Evolutionary conservation across 2,113 vertebrate species (phyloP).

Genomic region (Catharus minimus): DNA sequence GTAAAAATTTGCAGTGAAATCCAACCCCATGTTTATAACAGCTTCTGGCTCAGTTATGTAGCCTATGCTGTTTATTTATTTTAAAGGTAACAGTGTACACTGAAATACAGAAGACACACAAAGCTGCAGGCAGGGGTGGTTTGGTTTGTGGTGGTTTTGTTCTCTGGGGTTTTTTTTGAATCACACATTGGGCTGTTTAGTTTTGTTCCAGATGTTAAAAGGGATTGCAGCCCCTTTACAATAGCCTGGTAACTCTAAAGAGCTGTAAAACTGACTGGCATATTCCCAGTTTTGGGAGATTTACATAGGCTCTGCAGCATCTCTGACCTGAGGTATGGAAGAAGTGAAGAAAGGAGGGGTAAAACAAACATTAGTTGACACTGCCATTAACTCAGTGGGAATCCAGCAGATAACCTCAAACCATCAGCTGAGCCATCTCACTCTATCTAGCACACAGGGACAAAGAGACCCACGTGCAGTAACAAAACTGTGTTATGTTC

Average conservation of each 20-base stretch:
- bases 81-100: background rate
- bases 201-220: slow-evolving; percentile 1
- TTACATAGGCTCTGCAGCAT: background rate
- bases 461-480: background rate
- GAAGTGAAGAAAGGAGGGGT: background rate
- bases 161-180: background rate
- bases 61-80: background rate
- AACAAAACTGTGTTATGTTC: background rate
- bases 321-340: background rate
- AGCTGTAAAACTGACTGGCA: background rate
- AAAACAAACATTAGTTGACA: background rate
- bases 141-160: background rate
- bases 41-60: background rate
- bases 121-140: background rate
- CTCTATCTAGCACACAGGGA: background rate
- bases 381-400: background rate
- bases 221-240: background rate
- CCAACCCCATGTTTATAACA: background rate
- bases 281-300: background rate
- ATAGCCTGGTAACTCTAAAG: background rate
- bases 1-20: background rate
- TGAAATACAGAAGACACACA: background rate
- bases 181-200: background rate
- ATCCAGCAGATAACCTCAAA: background rate
- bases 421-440: too few species aligned